These are phyloP conservation scores for Malacoraja senta DNA, from an alignment of 2,797 vertebrate species.

Conservation along the genomic window DNA sequence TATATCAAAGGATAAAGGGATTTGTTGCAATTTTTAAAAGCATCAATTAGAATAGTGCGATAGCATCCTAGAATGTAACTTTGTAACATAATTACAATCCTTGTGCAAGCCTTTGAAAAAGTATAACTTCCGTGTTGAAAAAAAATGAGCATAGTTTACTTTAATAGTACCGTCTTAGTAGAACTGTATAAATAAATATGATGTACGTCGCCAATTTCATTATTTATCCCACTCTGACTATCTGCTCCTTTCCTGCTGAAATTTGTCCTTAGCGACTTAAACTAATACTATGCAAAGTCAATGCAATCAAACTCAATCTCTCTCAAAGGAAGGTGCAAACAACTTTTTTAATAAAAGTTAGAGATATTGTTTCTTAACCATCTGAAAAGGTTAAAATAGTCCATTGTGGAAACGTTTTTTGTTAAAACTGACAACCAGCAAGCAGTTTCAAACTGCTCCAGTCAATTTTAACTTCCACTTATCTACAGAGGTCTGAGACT, in stretches of 20 bases:
- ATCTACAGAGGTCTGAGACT: not conserved
- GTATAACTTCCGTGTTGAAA: not conserved
- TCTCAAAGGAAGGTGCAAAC: too few relatives aligned
- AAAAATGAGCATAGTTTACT: not conserved
- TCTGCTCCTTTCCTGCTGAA: not conserved
- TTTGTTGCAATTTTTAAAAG: not conserved
- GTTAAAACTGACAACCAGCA: not conserved
- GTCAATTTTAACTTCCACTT: not conserved
- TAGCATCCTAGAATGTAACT: not conserved
- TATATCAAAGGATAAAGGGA: not conserved
- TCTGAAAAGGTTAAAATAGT: not conserved
- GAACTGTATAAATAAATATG: too few relatives aligned
- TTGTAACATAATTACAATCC: not conserved
- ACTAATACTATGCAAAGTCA: too few relatives aligned
- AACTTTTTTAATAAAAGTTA: too few relatives aligned
- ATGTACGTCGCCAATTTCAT: not conserved
- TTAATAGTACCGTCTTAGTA: not conserved
- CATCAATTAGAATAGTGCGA: not conserved
- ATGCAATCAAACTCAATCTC: too few relatives aligned
- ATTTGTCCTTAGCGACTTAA: too few relatives aligned
- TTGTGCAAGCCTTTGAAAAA: too few relatives aligned
- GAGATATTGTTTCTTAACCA: too few relatives aligned
- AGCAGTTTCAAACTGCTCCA: not conserved
- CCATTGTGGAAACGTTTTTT: not conserved
- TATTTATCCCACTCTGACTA: not conserved